Percentiles rank a stretch among this genome's conserved stretches.
Conservation (phyloP, 2,113 vertebrate genomes). For the Campylorhamphus procurvoides region DNA sequence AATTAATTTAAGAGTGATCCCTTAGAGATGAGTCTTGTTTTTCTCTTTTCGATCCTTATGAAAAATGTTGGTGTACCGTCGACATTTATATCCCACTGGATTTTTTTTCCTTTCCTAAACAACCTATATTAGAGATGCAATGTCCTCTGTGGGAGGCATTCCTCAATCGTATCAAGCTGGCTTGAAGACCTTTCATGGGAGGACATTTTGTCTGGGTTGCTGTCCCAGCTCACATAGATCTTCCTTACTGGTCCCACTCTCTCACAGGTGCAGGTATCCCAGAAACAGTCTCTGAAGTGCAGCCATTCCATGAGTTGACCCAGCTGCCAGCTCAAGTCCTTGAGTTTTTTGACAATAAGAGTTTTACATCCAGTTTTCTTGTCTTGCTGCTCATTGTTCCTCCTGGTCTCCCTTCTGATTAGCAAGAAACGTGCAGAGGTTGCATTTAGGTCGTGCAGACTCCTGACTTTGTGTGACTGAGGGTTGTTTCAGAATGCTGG, state of each 20-base stretch:
- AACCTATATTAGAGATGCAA: background rate
- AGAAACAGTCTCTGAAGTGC: background rate
- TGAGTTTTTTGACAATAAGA: background rate
- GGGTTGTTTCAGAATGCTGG: background rate
- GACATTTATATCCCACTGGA: slow-evolving; percentile 48
- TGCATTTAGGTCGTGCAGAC: background rate
- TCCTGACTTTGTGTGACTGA: background rate
- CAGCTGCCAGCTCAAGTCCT: background rate
- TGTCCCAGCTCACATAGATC: background rate
- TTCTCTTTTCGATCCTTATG: background rate
- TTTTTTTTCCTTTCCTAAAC: background rate
- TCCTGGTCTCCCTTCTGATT: background rate
- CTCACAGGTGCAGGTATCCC: background rate
- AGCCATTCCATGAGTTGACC: background rate
- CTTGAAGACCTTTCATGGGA: slow-evolving; percentile 10
- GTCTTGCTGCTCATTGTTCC: background rate
- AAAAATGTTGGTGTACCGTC: slow-evolving; percentile 47
- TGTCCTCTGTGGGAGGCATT: background rate
- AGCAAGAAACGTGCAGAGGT: background rate
- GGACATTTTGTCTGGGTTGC: background rate
- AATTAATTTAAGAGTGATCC: slow-evolving; percentile 67
- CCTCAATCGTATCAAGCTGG: background rate
- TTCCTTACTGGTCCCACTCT: background rate
- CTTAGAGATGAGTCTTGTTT: slow-evolving; percentile 39
- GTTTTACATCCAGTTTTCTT: background rate